Base-by-base conservation (phyloP, 2,888 invertebrate species). In the Macrosoma leucophasiata region DNA sequence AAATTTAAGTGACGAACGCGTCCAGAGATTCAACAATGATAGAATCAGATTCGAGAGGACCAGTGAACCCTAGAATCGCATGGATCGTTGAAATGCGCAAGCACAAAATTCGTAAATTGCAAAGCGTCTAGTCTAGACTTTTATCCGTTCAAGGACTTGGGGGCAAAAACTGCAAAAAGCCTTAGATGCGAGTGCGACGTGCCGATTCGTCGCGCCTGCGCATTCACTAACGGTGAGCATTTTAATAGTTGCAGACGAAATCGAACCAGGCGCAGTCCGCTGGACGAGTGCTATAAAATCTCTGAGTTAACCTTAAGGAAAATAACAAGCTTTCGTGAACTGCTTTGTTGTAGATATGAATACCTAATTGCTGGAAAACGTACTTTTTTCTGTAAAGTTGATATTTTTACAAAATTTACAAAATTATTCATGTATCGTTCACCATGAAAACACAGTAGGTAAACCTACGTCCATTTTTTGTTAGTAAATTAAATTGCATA, bases 61-160 rank as follows among this genome's bases (percentile, higher is more conserved):
- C 77, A 68, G 67, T 77, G 81, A 81, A 79, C 81, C 60, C 59
- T 50, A 51, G 60, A 50, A 65, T 68, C 67, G 58, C 71, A 72
- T 66, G 64, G 62, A 74, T 73, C 68, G 78, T 78, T 79, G 62
- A 64, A 68, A 79, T 79, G 73, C 79, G 68, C 67, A 62, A 60
- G 60, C 75, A 70, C 74, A 70, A 70, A 74, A 75, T 77, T 67
- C 68, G 70, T 66, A 76, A 78, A 77, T 74, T 64, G 65, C 64
- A 67, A 69, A 66, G 46, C 55, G 77, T 76, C 81, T 77, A 78
- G 77, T 76, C 81, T 77, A 78, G 77, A 74, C 73, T 70, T 66
- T 62, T 70, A 65, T 65, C 55, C 58, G 60, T 65, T 70, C 72
- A 75, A 76, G 69, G 70, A 64, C 63, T 62, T 43, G 15, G 26